Conservation (phyloP, 37 sponge, comb jelly and placozoan species). For the Axinella damicornis region DNA sequence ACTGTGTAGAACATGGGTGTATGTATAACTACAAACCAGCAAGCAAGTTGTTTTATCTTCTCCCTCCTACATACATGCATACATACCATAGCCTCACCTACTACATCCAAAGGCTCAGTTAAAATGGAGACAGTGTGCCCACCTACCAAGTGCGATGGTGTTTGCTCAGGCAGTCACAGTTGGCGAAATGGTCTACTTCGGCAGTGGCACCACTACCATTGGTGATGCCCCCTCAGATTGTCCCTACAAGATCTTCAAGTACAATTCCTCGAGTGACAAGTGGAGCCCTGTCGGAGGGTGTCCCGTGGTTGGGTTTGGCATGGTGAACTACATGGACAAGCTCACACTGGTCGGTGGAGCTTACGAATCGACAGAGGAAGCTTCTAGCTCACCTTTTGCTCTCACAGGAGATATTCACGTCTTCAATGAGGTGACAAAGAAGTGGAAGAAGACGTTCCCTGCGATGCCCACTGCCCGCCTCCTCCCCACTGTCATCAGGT, state of each 20-base stretch:
- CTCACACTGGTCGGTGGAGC: constrained; percentile 59
- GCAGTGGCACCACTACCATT: constrained; percentile 56
- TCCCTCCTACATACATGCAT: not conserved
- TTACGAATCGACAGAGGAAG: constrained; percentile 16
- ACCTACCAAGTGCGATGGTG: constrained; percentile 51
- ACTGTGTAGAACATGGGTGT: too few species aligned
- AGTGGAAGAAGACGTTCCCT: constrained; percentile 40
- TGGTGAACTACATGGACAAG: constrained; percentile 28
- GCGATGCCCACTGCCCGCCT: constrained; percentile 48
- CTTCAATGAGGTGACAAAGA: not conserved
- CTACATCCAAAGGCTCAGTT: constrained; percentile 47
- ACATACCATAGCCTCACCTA: constrained; percentile 35
- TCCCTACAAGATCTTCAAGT: constrained; percentile 46
- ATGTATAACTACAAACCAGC: too few species aligned
- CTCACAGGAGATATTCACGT: constrained; percentile 37
- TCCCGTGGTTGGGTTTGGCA: constrained; percentile 58
- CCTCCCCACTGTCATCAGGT: constrained; percentile 43
- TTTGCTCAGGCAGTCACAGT: constrained; percentile 60
- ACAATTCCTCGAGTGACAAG: constrained; percentile 10
- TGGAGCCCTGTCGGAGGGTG: constrained; percentile 40
- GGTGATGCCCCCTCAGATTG: constrained; percentile 17
- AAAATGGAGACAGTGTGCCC: constrained; percentile 40
- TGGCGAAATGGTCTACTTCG: constrained; percentile 44
- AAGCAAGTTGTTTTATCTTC: too few species aligned
- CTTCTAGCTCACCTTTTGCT: constrained; percentile 6